Base-by-base conservation (phyloP, 2,888 invertebrate species). In the Lasiommata megera region DNA sequence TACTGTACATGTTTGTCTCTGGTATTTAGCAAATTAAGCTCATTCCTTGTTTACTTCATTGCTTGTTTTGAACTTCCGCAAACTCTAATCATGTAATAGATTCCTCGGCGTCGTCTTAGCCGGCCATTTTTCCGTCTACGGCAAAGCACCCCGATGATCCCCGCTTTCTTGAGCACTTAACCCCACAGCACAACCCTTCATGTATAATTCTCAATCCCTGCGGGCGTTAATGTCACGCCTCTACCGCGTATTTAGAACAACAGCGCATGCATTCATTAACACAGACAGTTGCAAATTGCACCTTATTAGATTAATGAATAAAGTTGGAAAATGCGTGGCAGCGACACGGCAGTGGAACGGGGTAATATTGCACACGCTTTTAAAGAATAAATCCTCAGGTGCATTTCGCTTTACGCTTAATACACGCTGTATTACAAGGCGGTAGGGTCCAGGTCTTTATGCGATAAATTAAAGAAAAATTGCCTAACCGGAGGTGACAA, bases 211-310 rank as follows among this genome's bases (percentile, higher is more conserved):
- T 79, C 79, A 80, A 81, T 79, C 82, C 84, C 78, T 68, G 67
- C 79, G 79, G 86, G 88, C 84, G 88, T 76, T 78, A 90, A 88
- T 87, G 87, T 89, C 87, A 88, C 89, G 89, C 89, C 89, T 90
- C 78, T 74, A 74, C 75, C 71, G 72, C 80, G 72, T 79, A 80
- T 80, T 81, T 78, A 74, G 70, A 78, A 80, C 80, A 84, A 84
- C 81, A 80, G 71, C 74, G 76, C 78, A 77, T 74, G 76, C 80
- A 76, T 73, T 72, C 72, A 67, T 61, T 61, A 65, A 54, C 40
- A 60, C 36, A 9, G 54, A 6, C 14, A 56, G 12, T 12, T 11
- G 36, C 29, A 78, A 73, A 67, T 61, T 36, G 5, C 56, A 71
- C 74, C 61, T 53, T 76, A 78, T 55, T 0, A 0, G 0, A 0